Evolutionary conservation across 2,113 vertebrate genomes (phyloP).

Genomic region (Chloebia gouldiae): DNA sequence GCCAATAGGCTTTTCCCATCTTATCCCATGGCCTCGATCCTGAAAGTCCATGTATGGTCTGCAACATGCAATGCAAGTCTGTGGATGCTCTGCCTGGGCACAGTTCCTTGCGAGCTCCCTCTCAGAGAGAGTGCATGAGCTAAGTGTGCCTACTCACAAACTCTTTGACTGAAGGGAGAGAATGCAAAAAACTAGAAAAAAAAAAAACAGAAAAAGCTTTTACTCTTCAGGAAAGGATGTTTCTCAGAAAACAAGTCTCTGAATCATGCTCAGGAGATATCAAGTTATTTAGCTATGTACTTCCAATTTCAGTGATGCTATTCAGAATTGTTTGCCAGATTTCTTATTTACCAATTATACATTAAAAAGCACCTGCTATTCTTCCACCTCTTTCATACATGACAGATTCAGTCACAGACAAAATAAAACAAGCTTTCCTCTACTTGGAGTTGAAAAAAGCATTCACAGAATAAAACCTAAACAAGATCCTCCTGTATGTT

Average conservation of each 20-base stretch:
- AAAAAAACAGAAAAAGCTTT: neutral
- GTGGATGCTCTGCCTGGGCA: neutral
- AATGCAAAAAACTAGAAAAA: neutral
- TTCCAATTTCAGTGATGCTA: neutral
- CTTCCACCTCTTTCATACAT: neutral
- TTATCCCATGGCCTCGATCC: constrained; percentile 20
- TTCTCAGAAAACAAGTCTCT: neutral
- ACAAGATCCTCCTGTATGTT: neutral
- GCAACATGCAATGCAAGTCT: neutral
- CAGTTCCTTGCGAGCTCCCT: neutral
- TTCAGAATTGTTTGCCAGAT: neutral
- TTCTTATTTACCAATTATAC: neutral
- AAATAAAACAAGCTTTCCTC: neutral
- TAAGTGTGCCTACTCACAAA: neutral
- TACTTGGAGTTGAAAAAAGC: neutral
- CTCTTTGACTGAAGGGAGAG: neutral
- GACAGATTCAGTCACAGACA: neutral
- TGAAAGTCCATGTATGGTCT: constrained; percentile 57
- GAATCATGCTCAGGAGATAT: neutral
- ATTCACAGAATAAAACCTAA: neutral
- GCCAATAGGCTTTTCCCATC: neutral
- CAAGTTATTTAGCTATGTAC: neutral
- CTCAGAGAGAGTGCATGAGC: neutral
- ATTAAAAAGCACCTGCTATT: neutral
- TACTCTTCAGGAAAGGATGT: neutral